Base-by-base conservation (phyloP, 2,797 vertebrate genomes). In the Pipistrellus pygmaeus region DNA sequence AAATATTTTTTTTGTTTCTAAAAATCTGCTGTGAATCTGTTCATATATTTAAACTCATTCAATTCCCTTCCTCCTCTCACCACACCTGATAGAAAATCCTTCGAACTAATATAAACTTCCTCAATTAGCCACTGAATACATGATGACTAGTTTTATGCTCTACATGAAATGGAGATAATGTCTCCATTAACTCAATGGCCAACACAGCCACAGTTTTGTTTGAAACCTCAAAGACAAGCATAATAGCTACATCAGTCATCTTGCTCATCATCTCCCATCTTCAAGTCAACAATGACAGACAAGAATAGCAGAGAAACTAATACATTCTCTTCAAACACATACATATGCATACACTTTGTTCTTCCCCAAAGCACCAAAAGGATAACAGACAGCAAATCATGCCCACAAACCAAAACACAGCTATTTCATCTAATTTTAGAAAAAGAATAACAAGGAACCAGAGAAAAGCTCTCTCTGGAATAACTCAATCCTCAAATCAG, bases 331-430 rank as follows among this genome's bases (percentile, higher is more conserved):
- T 83, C 60, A 85, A 82, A 94, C 66, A 95, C 66, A 93, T 32
- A 83, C 60, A 69, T 71, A 88, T 14, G 20, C 18, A 84, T 60
- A 77, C 7, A 75, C 75, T 97, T 91, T 89, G 94, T 91, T 94
- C 88, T 69, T 83, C 46, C 82, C 66, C 53, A 41, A 96, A 85
- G 87, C 64, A 68, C 88, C 85, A 86, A 38, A 92, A 96, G 94
- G 80, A 83, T 87, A 96, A 85, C 38, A 95, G 85, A 95, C 32
- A 76, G 83, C 46, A 93, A 86, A 91, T 83, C 68, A 86, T 88
- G 90, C 84, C 96, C 97, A 94, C 93, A 97, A 96, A 95, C 72
- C 85, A 96, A 97, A 92, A 94, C 84, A 85, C 90, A 97, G 96
- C 91, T 96, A 75, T 30, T 89, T 94, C 87, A 82, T 88, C 95